Conservation (phyloP, 2,888 invertebrate species). For the Stenchaetothrips biformis region DNA sequence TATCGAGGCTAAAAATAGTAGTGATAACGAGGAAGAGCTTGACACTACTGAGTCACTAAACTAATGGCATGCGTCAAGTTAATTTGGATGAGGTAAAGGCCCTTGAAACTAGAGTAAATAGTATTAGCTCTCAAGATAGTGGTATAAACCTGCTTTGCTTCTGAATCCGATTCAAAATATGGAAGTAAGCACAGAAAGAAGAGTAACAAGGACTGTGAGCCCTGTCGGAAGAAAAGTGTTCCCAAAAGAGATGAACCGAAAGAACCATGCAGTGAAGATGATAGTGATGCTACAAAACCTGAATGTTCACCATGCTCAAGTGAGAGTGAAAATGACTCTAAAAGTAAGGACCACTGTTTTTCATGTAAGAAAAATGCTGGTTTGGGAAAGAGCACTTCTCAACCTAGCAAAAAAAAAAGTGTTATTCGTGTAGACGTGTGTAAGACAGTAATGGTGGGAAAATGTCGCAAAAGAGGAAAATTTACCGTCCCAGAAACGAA, state of each 20-base stretch:
- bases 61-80: not conserved
- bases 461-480: not conserved
- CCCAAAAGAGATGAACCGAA: constrained; percentile 9
- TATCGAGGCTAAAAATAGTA: not conserved
- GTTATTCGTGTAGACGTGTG: not conserved
- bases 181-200: constrained; percentile 8
- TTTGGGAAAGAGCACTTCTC: not conserved
- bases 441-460: not conserved
- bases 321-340: constrained; percentile 3
- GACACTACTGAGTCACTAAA: not conserved
- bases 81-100: constrained; percentile 5
- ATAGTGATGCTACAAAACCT: constrained; percentile 3
- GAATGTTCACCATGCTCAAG: constrained; percentile 5
- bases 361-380: not conserved
- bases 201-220: constrained; percentile 16
- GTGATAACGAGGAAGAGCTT: not conserved
- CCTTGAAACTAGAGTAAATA: not conserved
- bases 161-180: constrained; percentile 25
- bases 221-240: constrained; percentile 25
- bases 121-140: constrained; percentile 67
- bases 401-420: not conserved
- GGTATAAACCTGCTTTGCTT: constrained; percentile 66
- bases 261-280: constrained; percentile 4
- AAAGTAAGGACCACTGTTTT: not conserved
- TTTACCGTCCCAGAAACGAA: not conserved